Percentiles rank a stretch among this genome's conserved stretches.
Evolutionary conservation across 1,140 invertebrate genomes (phyloP).

Genomic region (Micrasema minimum): DNA sequence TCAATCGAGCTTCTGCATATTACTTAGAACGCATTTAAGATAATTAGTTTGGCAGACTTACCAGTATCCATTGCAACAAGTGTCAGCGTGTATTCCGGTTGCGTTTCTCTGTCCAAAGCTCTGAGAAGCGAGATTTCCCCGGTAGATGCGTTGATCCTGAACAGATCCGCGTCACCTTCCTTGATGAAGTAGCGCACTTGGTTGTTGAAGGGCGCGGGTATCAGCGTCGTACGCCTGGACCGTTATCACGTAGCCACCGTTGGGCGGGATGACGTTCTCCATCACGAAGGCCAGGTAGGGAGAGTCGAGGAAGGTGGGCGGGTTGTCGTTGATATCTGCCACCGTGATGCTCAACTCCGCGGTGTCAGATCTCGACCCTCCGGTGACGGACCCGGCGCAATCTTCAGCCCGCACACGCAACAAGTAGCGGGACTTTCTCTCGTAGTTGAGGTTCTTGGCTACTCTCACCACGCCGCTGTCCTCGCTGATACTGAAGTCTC

Average conservation of each 20-base stretch:
- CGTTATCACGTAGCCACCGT: slow-evolving; percentile 80
- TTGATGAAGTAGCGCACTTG: slow-evolving; percentile 92
- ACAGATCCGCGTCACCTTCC: slow-evolving; percentile 89
- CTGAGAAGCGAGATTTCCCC: slow-evolving; percentile 86
- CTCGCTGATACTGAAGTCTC: slow-evolving; percentile 90
- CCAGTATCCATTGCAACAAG: slow-evolving; percentile 93
- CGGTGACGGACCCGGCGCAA: slow-evolving; percentile 74
- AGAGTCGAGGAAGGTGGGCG: slow-evolving; percentile 90
- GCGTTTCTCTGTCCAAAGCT: slow-evolving; percentile 84
- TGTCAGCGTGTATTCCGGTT: slow-evolving; percentile 84
- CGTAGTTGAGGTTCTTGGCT: slow-evolving; percentile 91
- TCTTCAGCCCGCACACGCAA: slow-evolving; percentile 90
- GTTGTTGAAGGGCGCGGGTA: slow-evolving; percentile 88
- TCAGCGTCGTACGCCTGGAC: slow-evolving; percentile 90
- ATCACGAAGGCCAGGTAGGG: slow-evolving; percentile 92
- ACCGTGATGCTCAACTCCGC: slow-evolving; percentile 79
- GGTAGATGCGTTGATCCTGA: slow-evolving; percentile 87
- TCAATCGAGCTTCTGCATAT: too few relatives aligned
- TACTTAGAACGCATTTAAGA: too few relatives aligned
- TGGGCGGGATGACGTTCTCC: slow-evolving; percentile 87
- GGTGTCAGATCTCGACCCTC: slow-evolving; percentile 74
- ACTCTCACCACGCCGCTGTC: slow-evolving; percentile 89
- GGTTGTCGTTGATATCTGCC: slow-evolving; percentile 94
- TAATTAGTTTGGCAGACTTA: slow-evolving; percentile 70
- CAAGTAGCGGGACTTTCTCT: slow-evolving; percentile 85